Conservation (phyloP, 2,113 vertebrate species). For the Muntiacus reevesi region DNA sequence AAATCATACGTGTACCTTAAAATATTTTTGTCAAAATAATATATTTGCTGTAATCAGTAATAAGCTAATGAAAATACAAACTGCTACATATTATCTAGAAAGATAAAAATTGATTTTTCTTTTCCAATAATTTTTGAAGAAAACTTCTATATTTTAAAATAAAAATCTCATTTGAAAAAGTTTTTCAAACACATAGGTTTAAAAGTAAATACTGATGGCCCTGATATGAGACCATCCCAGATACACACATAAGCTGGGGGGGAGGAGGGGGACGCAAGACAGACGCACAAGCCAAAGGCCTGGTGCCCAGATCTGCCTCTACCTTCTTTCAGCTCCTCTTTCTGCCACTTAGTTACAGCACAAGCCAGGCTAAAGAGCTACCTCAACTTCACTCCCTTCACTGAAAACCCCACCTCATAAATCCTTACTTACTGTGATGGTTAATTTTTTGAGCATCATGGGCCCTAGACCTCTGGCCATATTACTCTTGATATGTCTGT, state of each 20-base stretch:
- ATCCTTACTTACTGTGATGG: neutral
- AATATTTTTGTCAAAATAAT: conserved; percentile 43
- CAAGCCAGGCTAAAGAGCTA: neutral
- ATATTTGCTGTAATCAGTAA: conserved; percentile 42
- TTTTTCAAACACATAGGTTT: neutral
- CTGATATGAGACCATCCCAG: neutral
- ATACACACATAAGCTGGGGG: neutral
- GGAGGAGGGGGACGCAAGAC: neutral
- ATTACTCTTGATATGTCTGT: neutral
- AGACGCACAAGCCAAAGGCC: neutral
- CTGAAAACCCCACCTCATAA: neutral
- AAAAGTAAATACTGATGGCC: neutral
- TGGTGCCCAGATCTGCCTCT: neutral
- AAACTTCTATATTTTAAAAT: conserved; percentile 38
- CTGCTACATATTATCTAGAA: conserved; percentile 45
- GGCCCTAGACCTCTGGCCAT: neutral
- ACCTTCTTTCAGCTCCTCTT: neutral
- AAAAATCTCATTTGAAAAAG: neutral
- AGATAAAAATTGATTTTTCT: conserved; percentile 63
- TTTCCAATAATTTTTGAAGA: conserved; percentile 49
- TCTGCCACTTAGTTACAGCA: neutral
- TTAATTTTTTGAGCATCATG: neutral
- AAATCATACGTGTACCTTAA: neutral
- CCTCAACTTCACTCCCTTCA: neutral
- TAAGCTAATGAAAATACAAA: conserved; percentile 43